Percentiles rank a stretch among this genome's conserved stretches.
Conservation (phyloP, 30 jellyfish, hydroid and myxozoan genomes). For the Rhopilema esculentum region DNA sequence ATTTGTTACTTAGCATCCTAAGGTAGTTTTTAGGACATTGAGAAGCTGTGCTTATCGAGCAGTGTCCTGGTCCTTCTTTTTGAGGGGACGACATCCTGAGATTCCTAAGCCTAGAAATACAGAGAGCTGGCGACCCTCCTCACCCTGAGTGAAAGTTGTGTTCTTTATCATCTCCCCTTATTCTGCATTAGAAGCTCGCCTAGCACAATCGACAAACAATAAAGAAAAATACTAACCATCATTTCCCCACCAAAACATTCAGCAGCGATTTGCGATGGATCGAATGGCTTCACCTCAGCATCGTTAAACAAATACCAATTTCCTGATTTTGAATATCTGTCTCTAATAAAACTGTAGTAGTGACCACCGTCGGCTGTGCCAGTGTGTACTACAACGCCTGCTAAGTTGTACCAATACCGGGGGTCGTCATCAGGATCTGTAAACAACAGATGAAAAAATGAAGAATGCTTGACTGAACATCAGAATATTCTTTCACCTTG, state of each 20-base stretch:
- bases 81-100: too few species aligned
- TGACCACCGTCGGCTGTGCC: constrained; percentile 99
- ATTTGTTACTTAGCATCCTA: too few species aligned
- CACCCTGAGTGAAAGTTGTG: too few species aligned
- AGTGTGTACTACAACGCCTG: constrained; percentile 97
- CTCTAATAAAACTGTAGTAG: constrained; percentile 95
- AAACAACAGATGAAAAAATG: background rate
- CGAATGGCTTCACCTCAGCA: constrained; percentile 96
- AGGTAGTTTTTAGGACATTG: too few species aligned
- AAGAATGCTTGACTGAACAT: background rate
- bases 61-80: too few species aligned
- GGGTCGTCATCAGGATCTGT: constrained; percentile 95
- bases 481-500: too few species aligned
- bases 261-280: constrained; percentile 97
- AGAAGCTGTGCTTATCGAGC: too few species aligned
- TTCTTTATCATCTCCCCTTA: too few species aligned
- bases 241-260: constrained; percentile 99
- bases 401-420: constrained; percentile 89
- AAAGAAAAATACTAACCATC: constrained; percentile 60
- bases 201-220: background rate
- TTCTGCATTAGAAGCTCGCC: background rate
- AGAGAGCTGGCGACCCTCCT: too few species aligned
- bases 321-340: constrained; percentile 74
- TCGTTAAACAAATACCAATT: constrained; percentile 94
- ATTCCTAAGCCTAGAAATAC: too few species aligned